Conservation (phyloP, 2,888 invertebrate species). For the Acronicta psi region DNA sequence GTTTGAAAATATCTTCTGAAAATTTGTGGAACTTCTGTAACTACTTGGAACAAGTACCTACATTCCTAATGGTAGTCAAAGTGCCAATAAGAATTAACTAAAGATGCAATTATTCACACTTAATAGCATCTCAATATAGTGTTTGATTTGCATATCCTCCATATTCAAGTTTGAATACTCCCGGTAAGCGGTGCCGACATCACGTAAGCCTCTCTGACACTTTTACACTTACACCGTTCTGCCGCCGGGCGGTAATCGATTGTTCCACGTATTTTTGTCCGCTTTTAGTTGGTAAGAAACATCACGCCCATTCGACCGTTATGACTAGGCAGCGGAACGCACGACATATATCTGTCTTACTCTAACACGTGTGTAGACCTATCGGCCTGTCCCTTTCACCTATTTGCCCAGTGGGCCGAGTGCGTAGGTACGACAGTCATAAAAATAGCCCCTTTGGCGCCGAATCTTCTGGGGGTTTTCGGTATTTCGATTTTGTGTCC, state of each 20-base stretch:
- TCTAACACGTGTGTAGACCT: conserved; percentile 82
- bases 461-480: conserved; percentile 85
- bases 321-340: conserved; percentile 86
- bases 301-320: conserved; percentile 90
- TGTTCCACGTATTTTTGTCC: conserved; percentile 89
- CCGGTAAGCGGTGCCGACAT: conserved; percentile 35
- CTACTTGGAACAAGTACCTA: no score
- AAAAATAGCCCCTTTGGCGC: conserved; percentile 89
- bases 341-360: conserved; percentile 81
- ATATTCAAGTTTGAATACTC: conserved; percentile 39
- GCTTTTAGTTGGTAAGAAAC: conserved; percentile 88
- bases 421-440: conserved; percentile 88
- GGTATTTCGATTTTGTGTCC: conserved; percentile 85
- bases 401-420: conserved; percentile 87
- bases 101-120: not conserved
- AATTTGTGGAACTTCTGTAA: not conserved
- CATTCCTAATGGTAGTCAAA: not conserved
- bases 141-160: conserved; percentile 43
- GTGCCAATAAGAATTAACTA: not conserved
- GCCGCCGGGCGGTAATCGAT: conserved; percentile 77
- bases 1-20: not conserved
- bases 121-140: conserved; percentile 15
- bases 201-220: conserved; percentile 40
- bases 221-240: conserved; percentile 76
- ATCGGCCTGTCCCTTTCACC: conserved; percentile 78